Evolutionary conservation across 1,140 invertebrate species (phyloP), one percentile per base, ranked within the genome.

Genomic region (Caenorhabditis remanei): DNA sequence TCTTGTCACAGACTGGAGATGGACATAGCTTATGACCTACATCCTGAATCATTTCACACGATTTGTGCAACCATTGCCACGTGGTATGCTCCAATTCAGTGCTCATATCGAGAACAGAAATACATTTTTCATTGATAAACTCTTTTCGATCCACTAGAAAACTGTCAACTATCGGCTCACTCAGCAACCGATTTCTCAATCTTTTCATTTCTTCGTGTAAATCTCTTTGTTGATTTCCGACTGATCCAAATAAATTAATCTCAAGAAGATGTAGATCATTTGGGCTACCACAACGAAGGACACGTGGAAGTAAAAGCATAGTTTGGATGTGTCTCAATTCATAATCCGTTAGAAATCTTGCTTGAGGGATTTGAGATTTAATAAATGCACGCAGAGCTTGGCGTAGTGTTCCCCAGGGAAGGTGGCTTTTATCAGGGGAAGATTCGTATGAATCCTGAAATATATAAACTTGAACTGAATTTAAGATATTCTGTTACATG

Each of bases 11-110:
- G n/a, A 48, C 63, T 1, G 88, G 88, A n/a, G 83, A 89, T 19
- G 88, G 88, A 56, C 88, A 89, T 11, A 85, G 63, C 48, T 85
- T 88, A 83, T 89, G 88, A 21, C 88, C 88, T 14, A 89, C 88
- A 43, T 89, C 88, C 46, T 85, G 75, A 61, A 84, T 63, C 75
- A 87, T 84, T 58, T 87, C 86, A 13, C n/a, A 65, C 13, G 75
- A 63, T 43, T 65, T 63, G 83, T 85, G 89, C 5, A 89, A 48
- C 87, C 87, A 89, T 63, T 89, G 88, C 88, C 88, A 89, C 14
- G 85, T 55, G 24, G 86, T 85, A 65, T 89, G 88, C 19, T 41
- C 16, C 41, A 89, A 55, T 53, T 89, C 87, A 8, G 88, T 88
- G 48, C 63, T 53, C 71, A 85, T 58, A 63, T 89, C 88, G 16